Conservation (phyloP, 2,797 vertebrate species). For the Schizothorax lantsangensis region DNA sequence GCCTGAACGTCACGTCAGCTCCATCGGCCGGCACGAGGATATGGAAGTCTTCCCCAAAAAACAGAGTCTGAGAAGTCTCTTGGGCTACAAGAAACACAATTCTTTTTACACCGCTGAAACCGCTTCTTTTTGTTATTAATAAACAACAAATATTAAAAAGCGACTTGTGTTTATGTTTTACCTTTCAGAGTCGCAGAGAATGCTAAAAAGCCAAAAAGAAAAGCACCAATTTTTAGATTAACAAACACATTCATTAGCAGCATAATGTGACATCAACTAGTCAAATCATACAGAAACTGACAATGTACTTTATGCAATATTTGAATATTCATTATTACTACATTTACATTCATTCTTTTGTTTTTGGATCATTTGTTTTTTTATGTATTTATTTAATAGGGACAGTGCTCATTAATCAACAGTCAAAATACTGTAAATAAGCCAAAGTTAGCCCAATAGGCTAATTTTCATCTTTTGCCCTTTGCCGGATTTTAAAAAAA, state of each 20-base stretch:
- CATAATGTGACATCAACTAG: background rate
- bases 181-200: constrained; percentile 70
- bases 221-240: constrained; percentile 19
- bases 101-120: background rate
- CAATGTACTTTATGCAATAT: background rate
- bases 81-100: constrained; percentile 45
- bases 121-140: background rate
- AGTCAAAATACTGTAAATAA: too few relatives aligned
- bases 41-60: constrained; percentile 76
- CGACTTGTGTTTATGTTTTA: constrained; percentile 58
- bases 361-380: background rate
- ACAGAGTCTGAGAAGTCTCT: constrained; percentile 61
- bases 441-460: too few relatives aligned
- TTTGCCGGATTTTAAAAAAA: too few relatives aligned
- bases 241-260: background rate
- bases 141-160: constrained; percentile 4
- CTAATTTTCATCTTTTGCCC: too few relatives aligned
- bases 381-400: too few relatives aligned
- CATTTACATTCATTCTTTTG: background rate
- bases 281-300: background rate
- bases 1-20: constrained; percentile 69
- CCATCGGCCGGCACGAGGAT: constrained; percentile 65
- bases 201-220: constrained; percentile 63
- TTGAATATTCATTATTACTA: background rate
- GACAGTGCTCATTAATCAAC: too few relatives aligned